Evolutionary conservation across 2,888 invertebrate genomes (phyloP), one percentile per base, ranked within the genome.

Genomic region (Rhagium mordax): DNA sequence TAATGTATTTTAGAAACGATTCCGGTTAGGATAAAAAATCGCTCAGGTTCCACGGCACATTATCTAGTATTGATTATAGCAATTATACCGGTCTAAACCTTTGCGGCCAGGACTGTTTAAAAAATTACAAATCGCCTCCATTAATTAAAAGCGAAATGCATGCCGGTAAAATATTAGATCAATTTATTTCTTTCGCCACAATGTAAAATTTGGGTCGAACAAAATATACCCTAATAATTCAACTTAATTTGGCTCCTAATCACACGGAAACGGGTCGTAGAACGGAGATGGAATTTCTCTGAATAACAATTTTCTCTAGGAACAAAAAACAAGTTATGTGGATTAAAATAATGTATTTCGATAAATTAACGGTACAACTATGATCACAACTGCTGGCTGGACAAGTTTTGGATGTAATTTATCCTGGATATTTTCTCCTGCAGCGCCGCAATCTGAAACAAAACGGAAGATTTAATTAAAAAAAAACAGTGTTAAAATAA

Each of bases 351-450:
- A 21, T 59, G 7, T 59, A 29, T 59, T 20, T 21, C 13, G 41
- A 13, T 41, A 55, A 24, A 21, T 20, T 15, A 51, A 51, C 13
- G 47, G 13, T 20, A 61, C 33, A 16, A 41, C 16, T 29, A 10
- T 8, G 49, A 27, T 51, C 47, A 13, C 13, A 2, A 2, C 16
- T 24, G 15, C 13, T 41, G 55, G n/a, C 21, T 49, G 70, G 57
- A 48, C 16, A 71, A 55, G 7, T 51, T 69, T 59, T 73, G 64
- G 16, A 84, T 80, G 69, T 82, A 82, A 69, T 81, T 75, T 48
- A 86, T 83, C 55, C 86, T 81, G 27, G 79, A 67, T 51, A 86
- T 78, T 74, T 85, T 83, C 62, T 86, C 85, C 66, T 84, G 78
- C 47, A 86, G 61, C 53, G 68, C 60, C 3, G 75, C 74, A 66